Conservation (phyloP, 2,888 invertebrate genomes). For the Thalpophila matura region DNA sequence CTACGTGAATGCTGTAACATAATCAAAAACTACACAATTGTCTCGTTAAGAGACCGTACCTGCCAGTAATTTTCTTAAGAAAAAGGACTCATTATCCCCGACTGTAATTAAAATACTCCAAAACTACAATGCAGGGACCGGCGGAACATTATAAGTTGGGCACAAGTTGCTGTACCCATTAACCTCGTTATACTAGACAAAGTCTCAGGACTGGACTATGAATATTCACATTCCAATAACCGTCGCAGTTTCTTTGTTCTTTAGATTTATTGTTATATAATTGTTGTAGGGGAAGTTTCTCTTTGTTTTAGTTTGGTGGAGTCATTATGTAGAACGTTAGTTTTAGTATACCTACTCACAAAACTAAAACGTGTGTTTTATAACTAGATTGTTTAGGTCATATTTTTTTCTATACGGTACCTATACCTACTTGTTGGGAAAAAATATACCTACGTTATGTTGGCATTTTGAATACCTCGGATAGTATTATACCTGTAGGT, state of each 20-base stretch:
- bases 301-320: constrained; percentile 34
- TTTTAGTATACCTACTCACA: background rate
- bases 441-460: no score
- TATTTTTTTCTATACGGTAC: background rate
- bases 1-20: background rate
- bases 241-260: constrained; percentile 44
- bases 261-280: constrained; percentile 40
- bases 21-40: constrained; percentile 19
- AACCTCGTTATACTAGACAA: constrained; percentile 64
- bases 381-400: background rate
- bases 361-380: background rate
- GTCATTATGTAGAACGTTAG: constrained; percentile 4
- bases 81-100: constrained; percentile 43
- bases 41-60: constrained; percentile 42
- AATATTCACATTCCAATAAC: constrained; percentile 63
- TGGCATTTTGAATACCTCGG: no score
- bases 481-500: no score
- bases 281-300: constrained; percentile 40
- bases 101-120: constrained; percentile 47
- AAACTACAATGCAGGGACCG: constrained; percentile 44
- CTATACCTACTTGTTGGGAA: no score
- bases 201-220: constrained; percentile 59
- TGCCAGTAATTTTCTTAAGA: constrained; percentile 29
- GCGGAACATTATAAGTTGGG: constrained; percentile 37
- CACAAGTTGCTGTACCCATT: constrained; percentile 57